Base-by-base conservation (phyloP, 2,888 invertebrate genomes). In the Oligia latruncula region DNA sequence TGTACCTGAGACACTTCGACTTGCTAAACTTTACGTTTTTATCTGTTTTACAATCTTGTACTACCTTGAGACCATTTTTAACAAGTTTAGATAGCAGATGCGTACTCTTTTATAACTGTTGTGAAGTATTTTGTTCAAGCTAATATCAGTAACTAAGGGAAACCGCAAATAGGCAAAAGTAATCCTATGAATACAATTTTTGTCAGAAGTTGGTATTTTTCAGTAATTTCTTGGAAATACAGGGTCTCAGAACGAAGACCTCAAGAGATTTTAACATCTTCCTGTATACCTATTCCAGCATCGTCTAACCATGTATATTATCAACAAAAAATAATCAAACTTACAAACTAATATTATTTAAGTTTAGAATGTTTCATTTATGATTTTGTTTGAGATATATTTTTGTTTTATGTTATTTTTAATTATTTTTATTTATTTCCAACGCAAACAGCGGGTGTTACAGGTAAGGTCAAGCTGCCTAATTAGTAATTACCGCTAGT, bases 391-490 rank as follows among this genome's bases (percentile, higher is more conserved):
- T n/a, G 3, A 46, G 52, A 20, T 49, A 23, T 52, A 3, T 23
- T 35, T 60, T 40, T 13, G 0, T 64, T 29, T 43, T 75, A 62
- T 74, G 40, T 80, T 72, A 72, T 62, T 73, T 71, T 81, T 74
- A 74, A 71, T 80, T 71, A 1, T 0, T 55, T 65, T 81, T 80
- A 83, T 86, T 87, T 66, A 84, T 78, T 82, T 85, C 70, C 55
- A 71, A 77, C 80, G 85, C 87, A 83, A 85, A 73, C 86, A 93
- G 93, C 91, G 92, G 71, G 89, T 90, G 46, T 79, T 92, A 83
- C 81, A 88, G 93, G 93, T 93, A 90, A 93, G 93, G 81, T 77
- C 85, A 77, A 80, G 66, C 71, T 86, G 74, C 60, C 52, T 81
- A 85, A 79, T 88, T 90, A 84, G 71, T 82, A 85, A 78, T 85